phyloP scores from a whole-genome alignment of 2,797 vertebrate species.

The Petrocephalus sullivani region DNA sequence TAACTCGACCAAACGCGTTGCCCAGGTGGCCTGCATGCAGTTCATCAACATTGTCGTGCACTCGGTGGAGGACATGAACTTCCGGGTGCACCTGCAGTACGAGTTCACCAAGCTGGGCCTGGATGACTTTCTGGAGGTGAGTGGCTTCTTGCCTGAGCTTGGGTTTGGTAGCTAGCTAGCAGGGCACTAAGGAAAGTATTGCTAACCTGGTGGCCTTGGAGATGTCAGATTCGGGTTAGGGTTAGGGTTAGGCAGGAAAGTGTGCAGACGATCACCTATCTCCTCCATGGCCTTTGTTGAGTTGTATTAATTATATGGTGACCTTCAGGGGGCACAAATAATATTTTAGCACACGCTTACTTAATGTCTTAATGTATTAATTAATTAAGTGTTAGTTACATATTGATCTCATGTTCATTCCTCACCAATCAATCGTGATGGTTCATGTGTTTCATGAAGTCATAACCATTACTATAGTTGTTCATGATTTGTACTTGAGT shows the following conservation, averaged over 20 bases:
- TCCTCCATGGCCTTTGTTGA: neutral
- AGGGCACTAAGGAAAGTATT: neutral
- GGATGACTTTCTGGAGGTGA: conserved; percentile 91
- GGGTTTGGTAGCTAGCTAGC: too few relatives aligned
- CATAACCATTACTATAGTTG: neutral
- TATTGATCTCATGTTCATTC: neutral
- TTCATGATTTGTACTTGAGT: neutral
- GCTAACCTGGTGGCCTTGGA: neutral
- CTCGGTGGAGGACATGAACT: conserved; percentile 97
- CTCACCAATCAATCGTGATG: neutral
- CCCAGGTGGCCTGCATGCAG: conserved; percentile 93
- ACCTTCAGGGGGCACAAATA: neutral
- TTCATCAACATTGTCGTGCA: conserved; percentile 98
- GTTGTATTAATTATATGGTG: neutral
- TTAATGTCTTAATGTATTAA: neutral
- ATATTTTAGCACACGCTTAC: neutral
- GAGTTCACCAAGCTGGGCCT: conserved; percentile 94
- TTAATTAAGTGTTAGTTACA: neutral
- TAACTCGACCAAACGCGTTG: neutral
- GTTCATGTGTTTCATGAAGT: neutral
- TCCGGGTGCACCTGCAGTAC: conserved; percentile 87
- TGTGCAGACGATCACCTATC: neutral
- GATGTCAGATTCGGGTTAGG: neutral
- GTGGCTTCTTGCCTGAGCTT: neutral
- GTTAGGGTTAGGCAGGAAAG: neutral